A percentile compares a stretch with the other conserved stretches of the same genome.
Evolutionary conservation across 2,113 vertebrate species (phyloP).

Genomic region (Caranx melampygus): DNA sequence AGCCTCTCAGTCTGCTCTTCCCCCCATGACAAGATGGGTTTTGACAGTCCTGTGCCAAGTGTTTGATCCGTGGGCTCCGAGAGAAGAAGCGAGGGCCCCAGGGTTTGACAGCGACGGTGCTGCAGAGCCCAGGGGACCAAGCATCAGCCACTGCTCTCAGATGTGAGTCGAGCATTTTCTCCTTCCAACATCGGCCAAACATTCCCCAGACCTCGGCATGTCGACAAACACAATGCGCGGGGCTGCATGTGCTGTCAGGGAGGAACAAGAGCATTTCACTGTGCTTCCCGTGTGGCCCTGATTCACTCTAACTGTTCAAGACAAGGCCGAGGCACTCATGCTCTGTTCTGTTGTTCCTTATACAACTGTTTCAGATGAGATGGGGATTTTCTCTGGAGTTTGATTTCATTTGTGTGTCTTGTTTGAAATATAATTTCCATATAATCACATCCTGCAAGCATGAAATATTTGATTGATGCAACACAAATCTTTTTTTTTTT

Average conservation of each 20-base stretch:
- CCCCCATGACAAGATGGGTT: conserved; percentile 34
- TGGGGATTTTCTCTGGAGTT: neutral
- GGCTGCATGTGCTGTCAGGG: conserved; percentile 33
- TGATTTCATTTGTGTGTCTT: conserved; percentile 23
- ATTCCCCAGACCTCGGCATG: conserved; percentile 29
- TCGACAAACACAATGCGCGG: conserved; percentile 32
- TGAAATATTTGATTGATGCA: conserved; percentile 26
- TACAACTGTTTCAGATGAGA: conserved; percentile 33
- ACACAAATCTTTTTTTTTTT: conserved; percentile 7
- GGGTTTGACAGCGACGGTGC: conserved; percentile 54
- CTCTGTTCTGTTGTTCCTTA: conserved; percentile 18
- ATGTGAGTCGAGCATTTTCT: conserved; percentile 45
- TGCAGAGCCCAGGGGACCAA: conserved; percentile 41
- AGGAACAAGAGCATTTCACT: conserved; percentile 48
- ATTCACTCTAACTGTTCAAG: conserved; percentile 41
- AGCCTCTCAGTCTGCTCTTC: conserved; percentile 27
- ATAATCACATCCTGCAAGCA: conserved; percentile 38
- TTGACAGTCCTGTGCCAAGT: conserved; percentile 54
- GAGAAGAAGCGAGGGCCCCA: conserved; percentile 41
- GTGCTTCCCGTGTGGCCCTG: conserved; percentile 17
- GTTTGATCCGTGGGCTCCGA: conserved; percentile 55
- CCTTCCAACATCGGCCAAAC: conserved; percentile 24
- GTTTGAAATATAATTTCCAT: conserved; percentile 30
- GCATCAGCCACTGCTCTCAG: conserved; percentile 47
- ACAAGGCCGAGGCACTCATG: conserved; percentile 26